Evolutionary conservation across 2,797 vertebrate genomes (phyloP), one percentile per base, ranked within the genome.

Genomic region (Anguilla pacifica): DNA sequence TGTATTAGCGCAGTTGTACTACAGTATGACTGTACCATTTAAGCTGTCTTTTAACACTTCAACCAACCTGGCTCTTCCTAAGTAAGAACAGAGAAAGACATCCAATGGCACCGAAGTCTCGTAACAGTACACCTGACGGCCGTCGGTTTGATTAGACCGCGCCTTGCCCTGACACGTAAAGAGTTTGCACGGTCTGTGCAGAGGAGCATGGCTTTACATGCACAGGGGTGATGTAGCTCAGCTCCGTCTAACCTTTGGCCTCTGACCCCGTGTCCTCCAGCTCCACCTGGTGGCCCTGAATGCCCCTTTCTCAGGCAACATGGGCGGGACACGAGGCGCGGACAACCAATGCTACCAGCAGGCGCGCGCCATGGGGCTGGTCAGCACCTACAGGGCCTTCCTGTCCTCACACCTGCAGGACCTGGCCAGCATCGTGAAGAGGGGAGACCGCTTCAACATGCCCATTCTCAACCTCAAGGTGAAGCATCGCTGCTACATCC

Each of bases 391-490:
- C 85, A 95, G 97, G 46, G 98, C 98, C 9, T 99, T 99, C 91
- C 93, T 99, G 49, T 99, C 98, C 0, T 97, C 98, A 0, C 96
- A 97, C 85, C 87, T 97, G 90, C 96, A 97, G 92, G 96, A 97
- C 79, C 91, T 97, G 88, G 93, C 93, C 90, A 94, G 96, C 0
- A 89, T 97, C 6, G 96, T 97, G 87, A 95, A 95, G 91, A 97
- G 95, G 92, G 86, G 91, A 83, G 96, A 97, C 90, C 88, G 96
- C 88, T 89, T 94, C 4, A 93, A 90, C 70, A 91, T 97, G 86
- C 96, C 96, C 0, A 83, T 97, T 85, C 98, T 98, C 93, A 99
- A 99, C 91, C 96, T 99, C 86, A 97, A 97, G 97, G 98, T 99
- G 93, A 95, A 90, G 89, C 70, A 35, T 13, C 15, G 2, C 64